phyloP scores from a whole-genome alignment of 2,113 vertebrate species.

The Tringa solitaria region DNA sequence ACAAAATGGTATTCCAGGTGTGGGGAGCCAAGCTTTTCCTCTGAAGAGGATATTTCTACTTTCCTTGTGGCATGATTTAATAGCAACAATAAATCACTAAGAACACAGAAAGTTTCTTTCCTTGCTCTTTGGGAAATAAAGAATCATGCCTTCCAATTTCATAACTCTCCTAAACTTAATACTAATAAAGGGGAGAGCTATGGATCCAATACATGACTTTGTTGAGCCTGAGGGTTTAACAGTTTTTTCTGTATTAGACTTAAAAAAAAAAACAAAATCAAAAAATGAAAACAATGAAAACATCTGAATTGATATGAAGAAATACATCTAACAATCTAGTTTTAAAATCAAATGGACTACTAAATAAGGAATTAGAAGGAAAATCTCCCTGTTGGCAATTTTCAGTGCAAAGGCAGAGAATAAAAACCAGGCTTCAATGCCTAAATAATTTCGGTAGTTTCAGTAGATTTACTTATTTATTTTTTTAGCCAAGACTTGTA shows the following conservation, averaged over 20 bases:
- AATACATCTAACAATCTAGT: not conserved
- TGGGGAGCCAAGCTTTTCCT: not conserved
- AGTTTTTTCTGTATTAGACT: not conserved
- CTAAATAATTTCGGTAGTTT: not conserved
- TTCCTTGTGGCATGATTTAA: conserved; percentile 7
- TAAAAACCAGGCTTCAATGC: not conserved
- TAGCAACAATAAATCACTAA: not conserved
- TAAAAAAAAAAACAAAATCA: not conserved
- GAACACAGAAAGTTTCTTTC: not conserved
- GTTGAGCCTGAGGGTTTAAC: not conserved
- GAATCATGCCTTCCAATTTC: not conserved
- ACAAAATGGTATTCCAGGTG: not conserved
- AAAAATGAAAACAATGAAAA: not conserved
- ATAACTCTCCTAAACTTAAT: not conserved
- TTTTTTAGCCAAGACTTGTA: not conserved
- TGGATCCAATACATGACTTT: not conserved
- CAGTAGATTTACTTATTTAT: fast-evolving
- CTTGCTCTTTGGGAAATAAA: not conserved
- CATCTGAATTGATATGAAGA: not conserved
- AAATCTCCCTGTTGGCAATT: not conserved
- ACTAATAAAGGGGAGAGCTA: not conserved
- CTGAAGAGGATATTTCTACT: not conserved
- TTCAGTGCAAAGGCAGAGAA: not conserved
- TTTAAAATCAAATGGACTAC: not conserved
- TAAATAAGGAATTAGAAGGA: not conserved